Evolutionary conservation across 2,797 vertebrate genomes (phyloP), one percentile per base, ranked within the genome.

Genomic region (Astyanax mexicanus): DNA sequence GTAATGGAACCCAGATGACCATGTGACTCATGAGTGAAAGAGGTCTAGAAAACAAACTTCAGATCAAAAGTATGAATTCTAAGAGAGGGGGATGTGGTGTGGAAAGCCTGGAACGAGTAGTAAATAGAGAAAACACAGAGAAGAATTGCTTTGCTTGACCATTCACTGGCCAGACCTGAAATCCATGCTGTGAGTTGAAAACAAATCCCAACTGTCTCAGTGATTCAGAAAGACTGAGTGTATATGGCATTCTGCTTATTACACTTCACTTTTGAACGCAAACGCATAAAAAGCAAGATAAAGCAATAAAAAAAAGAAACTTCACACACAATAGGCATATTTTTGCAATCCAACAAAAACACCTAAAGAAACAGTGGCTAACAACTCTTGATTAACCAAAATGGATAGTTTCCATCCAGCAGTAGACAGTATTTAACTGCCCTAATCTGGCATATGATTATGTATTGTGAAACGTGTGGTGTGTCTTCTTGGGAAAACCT

Each of bases 1-100:
- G 52, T 80, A 81, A 81, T 79, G 17, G n/a, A 76, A 76, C 51
- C 51, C 72, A 83, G 81, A 69, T 21, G 38, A 55, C 27, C 17
- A 4, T 17, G 37, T 80, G 81, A 83, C 68, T 75, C 69, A 78
- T 29, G 58, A 73, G 25, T 42, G 19, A 35, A 77, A 23, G 37
- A 27, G 49, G n/a, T 62, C 52, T 57, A 45, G 44, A 57, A 70
- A 73, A 62, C 49, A 73, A 58, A 81, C 74, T 51, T 66, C 49
- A 73, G 68, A 83, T 78, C 75, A 77, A 75, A 75, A 69, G 72
- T 68, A 72, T 47, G 64, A 70, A 19, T 61, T 73, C 52, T 69
- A 83, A 83, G 32, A 12, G n/a, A 66, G 58, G 75, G 73, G 25
- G 29, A 72, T 15, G 64, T 80, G 75, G 57, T 69, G 52, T 74